These are phyloP conservation scores for Brachionus asplanchnoidis DNA, from an alignment of 1,140 invertebrate genomes.

Conservation along the genomic window DNA sequence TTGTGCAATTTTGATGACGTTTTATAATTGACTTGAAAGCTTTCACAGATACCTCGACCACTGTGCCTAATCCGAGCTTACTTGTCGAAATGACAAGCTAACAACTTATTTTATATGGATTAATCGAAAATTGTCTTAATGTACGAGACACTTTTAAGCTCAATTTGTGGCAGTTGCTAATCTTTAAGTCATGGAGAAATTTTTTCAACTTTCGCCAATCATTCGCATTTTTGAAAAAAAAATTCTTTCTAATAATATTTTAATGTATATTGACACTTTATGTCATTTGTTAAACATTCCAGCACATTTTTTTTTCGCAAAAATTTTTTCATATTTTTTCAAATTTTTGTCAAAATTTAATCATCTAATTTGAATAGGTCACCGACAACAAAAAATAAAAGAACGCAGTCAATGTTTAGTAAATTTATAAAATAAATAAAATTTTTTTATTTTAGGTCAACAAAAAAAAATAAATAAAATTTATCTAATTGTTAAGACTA, in stretches of 20 bases:
- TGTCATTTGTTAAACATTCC: background rate
- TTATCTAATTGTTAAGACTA: no score
- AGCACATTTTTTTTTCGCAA: background rate
- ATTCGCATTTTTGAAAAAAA: background rate
- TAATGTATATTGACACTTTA: background rate
- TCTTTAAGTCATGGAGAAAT: background rate
- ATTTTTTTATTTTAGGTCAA: no score
- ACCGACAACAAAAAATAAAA: no score
- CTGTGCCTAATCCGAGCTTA: background rate
- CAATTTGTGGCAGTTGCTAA: background rate
- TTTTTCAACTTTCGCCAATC: background rate
- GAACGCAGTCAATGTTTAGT: no score
- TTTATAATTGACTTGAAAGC: conserved; percentile 21
- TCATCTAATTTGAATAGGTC: no score
- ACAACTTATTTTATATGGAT: background rate
- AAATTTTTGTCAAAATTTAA: no score
- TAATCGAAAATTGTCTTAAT: background rate
- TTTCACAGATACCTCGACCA: background rate
- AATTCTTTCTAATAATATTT: background rate
- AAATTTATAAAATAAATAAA: no score
- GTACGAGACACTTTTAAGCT: background rate
- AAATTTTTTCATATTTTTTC: no score
- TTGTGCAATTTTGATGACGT: conserved; percentile 3
- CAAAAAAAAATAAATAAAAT: no score
- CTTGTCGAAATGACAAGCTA: background rate